Base-by-base conservation (phyloP, 2,113 vertebrate genomes). In the Sciurus niger region DNA sequence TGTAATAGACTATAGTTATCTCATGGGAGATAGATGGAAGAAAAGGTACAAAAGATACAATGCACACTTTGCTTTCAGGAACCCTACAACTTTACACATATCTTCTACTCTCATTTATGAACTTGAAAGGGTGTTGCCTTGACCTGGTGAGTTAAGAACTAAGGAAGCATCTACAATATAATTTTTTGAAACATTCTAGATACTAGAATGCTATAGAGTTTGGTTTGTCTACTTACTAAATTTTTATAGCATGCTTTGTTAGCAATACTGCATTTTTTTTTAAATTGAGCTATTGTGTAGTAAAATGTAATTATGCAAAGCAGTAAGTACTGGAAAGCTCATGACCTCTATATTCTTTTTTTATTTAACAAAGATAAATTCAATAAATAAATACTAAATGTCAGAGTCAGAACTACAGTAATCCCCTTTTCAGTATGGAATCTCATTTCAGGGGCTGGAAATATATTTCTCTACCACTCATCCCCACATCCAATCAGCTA, bases 251-350 rank as follows among this genome's bases (percentile, higher is more conserved):
- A 89, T 68, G 18, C 11, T 80, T 85, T 91, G 28, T 77, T 91
- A 96, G 43, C n/a, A 90, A 34, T 28, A 7, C 13, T 0, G 6
- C 20, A 16, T 67, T 60, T 48, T 46, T 90, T 86, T 32, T 72
- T 77, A 67, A 73, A 28, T 73, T 91, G 8, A 89, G 28, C 37
- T 88, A 55, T 63, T 79, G 8, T 76, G 9, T 20, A 68, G 2
- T 74, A 46, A 93, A 90, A n/a, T 37, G 5, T 90, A 79, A 88
- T 92, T 37, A 84, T 48, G 10, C 7, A 74, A 55, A 90, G 51
- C 2, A 93, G 37, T 51, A 46, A 12, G 46, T 87, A 63, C 8
- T n/a, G 65, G 76, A 65, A 90, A 73, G 13, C 28, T 82, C n/a
- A 12, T 72, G 37, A 43, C 9, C 22, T 89, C n/a, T 46, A 87